phyloP scores from a whole-genome alignment of 2,888 invertebrate species.

The Parthenolecanium corni region DNA sequence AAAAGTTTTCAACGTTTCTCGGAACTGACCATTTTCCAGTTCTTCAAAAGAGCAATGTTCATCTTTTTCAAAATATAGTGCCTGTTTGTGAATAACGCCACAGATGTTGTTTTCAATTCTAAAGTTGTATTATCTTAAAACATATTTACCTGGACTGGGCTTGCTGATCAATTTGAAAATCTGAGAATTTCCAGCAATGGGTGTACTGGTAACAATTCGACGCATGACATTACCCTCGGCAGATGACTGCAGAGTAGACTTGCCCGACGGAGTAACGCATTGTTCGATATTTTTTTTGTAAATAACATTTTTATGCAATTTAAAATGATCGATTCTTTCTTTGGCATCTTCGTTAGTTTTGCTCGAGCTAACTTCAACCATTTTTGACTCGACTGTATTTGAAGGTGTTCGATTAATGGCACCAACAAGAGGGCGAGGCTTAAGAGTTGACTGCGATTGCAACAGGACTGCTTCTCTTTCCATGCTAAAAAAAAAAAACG shows the following conservation, averaged over 20 bases:
- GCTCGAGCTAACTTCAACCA: not conserved
- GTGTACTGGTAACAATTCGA: slow-evolving; percentile 6
- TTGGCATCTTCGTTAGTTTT: slow-evolving; percentile 24
- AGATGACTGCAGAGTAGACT: slow-evolving; percentile 17
- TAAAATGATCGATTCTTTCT: slow-evolving; percentile 28
- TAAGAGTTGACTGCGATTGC: slow-evolving; percentile 42
- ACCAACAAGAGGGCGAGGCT: slow-evolving; percentile 47
- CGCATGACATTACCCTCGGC: slow-evolving; percentile 3
- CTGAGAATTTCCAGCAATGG: slow-evolving; percentile 3
- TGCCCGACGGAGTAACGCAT: not conserved
- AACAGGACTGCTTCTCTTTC: slow-evolving; percentile 29
- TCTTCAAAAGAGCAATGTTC: too few relatives aligned
- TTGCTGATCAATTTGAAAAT: slow-evolving; percentile 5
- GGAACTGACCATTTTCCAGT: too few relatives aligned
- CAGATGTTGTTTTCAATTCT: too few relatives aligned
- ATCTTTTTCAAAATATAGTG: too few relatives aligned
- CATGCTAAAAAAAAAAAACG: slow-evolving; percentile 18
- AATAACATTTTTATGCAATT: not conserved
- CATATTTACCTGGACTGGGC: not conserved
- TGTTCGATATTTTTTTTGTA: not conserved
- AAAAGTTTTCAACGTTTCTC: too few relatives aligned
- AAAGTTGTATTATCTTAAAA: too few relatives aligned
- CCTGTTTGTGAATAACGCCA: too few relatives aligned
- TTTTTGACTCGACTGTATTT: slow-evolving; percentile 16
- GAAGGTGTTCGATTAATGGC: slow-evolving; percentile 42